Base-by-base conservation (phyloP, 2,797 vertebrate genomes). In the Eleutherodactylus coqui region DNA sequence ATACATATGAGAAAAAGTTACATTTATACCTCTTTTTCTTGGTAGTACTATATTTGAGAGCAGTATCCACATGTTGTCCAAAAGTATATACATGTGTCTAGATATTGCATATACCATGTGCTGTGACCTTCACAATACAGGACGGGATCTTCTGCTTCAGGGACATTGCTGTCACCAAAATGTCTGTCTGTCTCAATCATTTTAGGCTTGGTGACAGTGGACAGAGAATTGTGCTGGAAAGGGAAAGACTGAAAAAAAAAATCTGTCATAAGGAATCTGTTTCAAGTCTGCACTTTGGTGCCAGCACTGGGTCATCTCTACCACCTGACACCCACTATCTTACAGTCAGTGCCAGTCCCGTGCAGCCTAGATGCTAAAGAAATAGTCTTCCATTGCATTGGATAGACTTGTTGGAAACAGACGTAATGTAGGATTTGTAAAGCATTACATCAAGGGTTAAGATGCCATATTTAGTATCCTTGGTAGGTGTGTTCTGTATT, bases 121-220 rank as follows among this genome's bases (percentile, higher is more conserved):
- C 89, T 85, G 89, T 91, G 92, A 93, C 92, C 91, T 92, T 93
- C 92, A 92, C 91, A 93, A 88, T 84, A 88, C 88, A 93, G 91
- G 92, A 92, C 90, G 91, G 92, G 89, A 90, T 91, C 91, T 91
- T 90, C 79, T 84, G 79, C 92, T 91, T 88, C 0, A 84, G 88
- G 92, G 91, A 89, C 85, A 90, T 88, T 70, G 86, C 89, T 91
- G 90, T 91, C 89, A 92, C 89, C 88, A 88, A 91, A 91, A 91
- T 90, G 91, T 93, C 90, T 91, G 89, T 91, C 92, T 92, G 89
- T 86, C 91, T 92, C 93, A 91, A 92, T 92, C 92, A 92, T 94
- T 93, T 93, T 92, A 93, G 91, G 91, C 89, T 75, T 91, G 90
- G 90, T 93, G 91, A 91, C 92, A 92, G 88, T 85, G 90, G 89